Evolutionary conservation across 1,140 invertebrate species (phyloP).

Genomic region (Polypedilum pembai): DNA sequence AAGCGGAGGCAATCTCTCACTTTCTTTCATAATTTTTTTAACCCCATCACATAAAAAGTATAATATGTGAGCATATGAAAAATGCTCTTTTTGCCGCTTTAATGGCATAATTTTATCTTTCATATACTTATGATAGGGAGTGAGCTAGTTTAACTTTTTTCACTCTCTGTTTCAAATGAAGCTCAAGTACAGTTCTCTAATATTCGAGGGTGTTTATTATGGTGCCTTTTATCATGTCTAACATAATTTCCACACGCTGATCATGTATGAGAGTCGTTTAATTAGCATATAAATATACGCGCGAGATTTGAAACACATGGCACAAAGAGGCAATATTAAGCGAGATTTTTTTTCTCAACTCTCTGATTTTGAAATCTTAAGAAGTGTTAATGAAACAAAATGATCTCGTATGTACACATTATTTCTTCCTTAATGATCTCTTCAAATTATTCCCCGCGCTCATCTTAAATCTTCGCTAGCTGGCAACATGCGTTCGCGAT

Average conservation of each 20-base stretch:
- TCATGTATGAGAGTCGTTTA: conserved; percentile 20
- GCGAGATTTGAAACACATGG: conserved; percentile 25
- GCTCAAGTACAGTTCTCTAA: background rate
- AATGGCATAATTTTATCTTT: conserved; percentile 14
- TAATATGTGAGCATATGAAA: too few relatives aligned
- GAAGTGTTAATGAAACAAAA: conserved; percentile 18
- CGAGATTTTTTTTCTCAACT: background rate
- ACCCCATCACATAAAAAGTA: background rate
- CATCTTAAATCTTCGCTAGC: conserved; percentile 2
- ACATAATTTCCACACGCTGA: conserved; percentile 16
- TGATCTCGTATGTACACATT: background rate
- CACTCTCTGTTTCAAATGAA: background rate
- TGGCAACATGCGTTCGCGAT: background rate
- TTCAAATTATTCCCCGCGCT: conserved; percentile 5
- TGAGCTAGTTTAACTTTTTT: background rate
- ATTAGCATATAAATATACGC: conserved; percentile 28
- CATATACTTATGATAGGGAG: background rate
- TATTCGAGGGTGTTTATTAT: conserved; percentile 18
- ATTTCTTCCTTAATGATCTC: background rate
- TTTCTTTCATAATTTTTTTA: background rate
- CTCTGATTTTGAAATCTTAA: conserved; percentile 1
- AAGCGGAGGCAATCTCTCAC: background rate
- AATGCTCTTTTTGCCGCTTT: background rate
- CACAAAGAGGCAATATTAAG: conserved; percentile 20
- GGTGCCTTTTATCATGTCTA: conserved; percentile 14